Base-by-base conservation (phyloP, 2,888 invertebrate species). In the Azorinus chamasolen region DNA sequence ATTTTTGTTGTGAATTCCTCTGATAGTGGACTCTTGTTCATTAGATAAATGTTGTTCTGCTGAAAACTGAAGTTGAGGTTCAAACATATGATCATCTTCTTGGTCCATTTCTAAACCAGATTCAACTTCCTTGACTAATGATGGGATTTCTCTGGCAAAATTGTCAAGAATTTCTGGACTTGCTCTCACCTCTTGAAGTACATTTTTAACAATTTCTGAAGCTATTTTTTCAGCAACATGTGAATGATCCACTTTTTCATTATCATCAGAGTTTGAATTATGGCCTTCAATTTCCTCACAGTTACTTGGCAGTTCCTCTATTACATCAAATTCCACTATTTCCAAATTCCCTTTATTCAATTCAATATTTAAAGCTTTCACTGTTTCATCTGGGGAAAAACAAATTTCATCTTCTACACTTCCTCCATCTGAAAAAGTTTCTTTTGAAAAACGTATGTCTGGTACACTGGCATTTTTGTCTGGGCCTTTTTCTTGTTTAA, bases 311-410 rank as follows among this genome's bases (percentile, higher is more conserved):
- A 8, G 45, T 37, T 59, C 51, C 24, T 71, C 66, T 41, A 72
- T 58, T 27, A 77, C 37, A 68, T 63, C 43, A 24, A 77, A 63
- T 53, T 72, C 27, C 8, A 58, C 32, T 37, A 72, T 48, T 46
- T 58, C 48, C 32, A 66, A 37, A 16, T 69, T 32, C 14, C 68
- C 77, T 37, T 72, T 77, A 55, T 77, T 77, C 8, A 77, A 61
- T 59, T 77, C 77, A 54, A 46, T 27, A 43, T 77, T 77, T n/a
- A 77, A 45, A 20, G 63, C 32, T 18, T 77, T 50, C 18, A 68
- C 69, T 27, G 71, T 77, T 58, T 77, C 70, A 32, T 71, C 55
- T 8, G 66, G 27, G 41, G 27, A 41, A 12, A 32, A 37, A 16
- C 41, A 1, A 54, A 18, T 8, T n/a, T n/a, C 18, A 37, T 14